Conservation (phyloP, 2,888 invertebrate species). For the Macrosiphum euphorbiae region DNA sequence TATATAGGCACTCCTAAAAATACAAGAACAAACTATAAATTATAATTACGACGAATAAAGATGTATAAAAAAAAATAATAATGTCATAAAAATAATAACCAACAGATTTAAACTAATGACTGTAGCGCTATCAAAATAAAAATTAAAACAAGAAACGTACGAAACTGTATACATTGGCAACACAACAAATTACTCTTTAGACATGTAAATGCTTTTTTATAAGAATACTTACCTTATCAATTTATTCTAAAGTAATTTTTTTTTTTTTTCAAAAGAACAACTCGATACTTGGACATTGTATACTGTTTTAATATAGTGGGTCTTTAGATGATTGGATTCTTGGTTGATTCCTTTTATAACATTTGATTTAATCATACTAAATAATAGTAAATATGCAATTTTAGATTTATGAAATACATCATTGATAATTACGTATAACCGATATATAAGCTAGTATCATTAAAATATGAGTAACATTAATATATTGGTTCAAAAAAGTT, state of each 20-base stretch:
- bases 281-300: background rate
- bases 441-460: background rate
- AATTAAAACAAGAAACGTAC: background rate
- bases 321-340: background rate
- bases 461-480: background rate
- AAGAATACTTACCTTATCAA: background rate
- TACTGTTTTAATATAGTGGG: background rate
- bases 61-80: background rate
- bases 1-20: background rate
- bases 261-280: background rate
- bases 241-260: background rate
- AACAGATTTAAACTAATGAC: background rate
- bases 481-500: background rate
- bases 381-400: background rate
- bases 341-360: background rate
- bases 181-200: background rate
- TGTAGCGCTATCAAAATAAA: background rate
- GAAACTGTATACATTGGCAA: background rate
- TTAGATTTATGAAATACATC: background rate
- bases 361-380: background rate
- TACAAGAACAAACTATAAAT: background rate
- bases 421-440: background rate
- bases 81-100: background rate
- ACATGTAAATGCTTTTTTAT: background rate
- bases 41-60: background rate